Conservation (phyloP, 2,797 vertebrate species). For the Cossypha caffra region DNA sequence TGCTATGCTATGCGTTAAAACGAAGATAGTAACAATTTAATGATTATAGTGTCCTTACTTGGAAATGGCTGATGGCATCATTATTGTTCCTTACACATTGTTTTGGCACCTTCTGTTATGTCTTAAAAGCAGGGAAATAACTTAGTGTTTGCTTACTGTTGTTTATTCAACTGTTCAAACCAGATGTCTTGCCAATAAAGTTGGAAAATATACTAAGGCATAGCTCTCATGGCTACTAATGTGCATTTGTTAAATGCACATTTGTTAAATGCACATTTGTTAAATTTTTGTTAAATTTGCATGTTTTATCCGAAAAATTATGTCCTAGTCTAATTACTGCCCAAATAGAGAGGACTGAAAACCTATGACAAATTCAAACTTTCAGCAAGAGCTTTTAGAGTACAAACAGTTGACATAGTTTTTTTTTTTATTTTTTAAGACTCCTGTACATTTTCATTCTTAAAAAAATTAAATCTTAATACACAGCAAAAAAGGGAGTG, state of each 20-base stretch:
- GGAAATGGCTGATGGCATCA: not conserved
- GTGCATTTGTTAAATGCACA: not conserved
- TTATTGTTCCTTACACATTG: not conserved
- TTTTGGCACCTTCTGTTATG: not conserved
- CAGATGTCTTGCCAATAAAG: not conserved
- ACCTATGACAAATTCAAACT: not conserved
- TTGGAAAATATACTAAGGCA: not conserved
- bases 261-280: not conserved
- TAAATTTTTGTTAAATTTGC: no score
- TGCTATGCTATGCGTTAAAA: not conserved
- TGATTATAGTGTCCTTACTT: not conserved
- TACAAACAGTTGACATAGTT: not conserved
- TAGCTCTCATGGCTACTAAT: not conserved
- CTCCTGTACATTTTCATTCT: accelerated
- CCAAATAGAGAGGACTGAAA: not conserved
- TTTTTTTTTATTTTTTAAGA: not conserved
- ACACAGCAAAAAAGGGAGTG: not conserved
- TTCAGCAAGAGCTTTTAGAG: not conserved
- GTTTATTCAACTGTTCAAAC: not conserved
- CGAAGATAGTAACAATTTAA: not conserved
- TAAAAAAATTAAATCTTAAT: not conserved
- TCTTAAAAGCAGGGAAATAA: not conserved
- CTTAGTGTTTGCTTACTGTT: not conserved
- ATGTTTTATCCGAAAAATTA: not conserved
- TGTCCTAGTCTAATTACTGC: not conserved